Evolutionary conservation across 2,797 vertebrate genomes (phyloP), one percentile per base, ranked within the genome.

Genomic region (Takifugu rubripes): DNA sequence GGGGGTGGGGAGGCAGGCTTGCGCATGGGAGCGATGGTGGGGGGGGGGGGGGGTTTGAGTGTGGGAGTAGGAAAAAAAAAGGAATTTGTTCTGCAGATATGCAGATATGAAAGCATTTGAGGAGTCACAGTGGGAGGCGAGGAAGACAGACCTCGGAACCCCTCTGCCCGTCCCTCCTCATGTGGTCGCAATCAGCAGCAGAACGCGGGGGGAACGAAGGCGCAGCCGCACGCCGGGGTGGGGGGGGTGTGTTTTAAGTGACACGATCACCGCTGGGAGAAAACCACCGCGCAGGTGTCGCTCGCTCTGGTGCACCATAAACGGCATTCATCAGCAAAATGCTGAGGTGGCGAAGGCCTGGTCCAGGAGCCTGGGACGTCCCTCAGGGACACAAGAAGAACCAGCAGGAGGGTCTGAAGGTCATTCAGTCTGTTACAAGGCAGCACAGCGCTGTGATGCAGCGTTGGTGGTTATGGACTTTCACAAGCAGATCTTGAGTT

Each of bases 41-140:
- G n/a, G 43, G n/a, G n/a, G n/a, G n/a, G 44, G 16, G n/a, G 44
- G 16, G 44, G 42, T 50, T 56, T 43, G 58, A 65, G 66, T 24
- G 49, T 67, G 53, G 36, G 49, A 51, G 27, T 48, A 40, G 36
- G 16, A 17, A 31, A 46, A 69, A 43, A 49, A 48, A 45, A 15
- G 47, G 51, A 62, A 68, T 72, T 56, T 70, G 65, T 76, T 70
- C 48, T 74, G 73, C 68, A 62, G 72, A 64, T 16, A 70, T 72
- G 66, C 63, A 74, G 59, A 70, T 64, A 56, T 65, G 58, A 78
- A 72, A 61, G 65, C 31, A 42, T 58, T 59, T 58, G 61, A 64
- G 48, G 59, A 27, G 17, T 16, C 47, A 47, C 52, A 29, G 47
- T 5, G 48, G 61, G 50, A 56, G 21, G 61, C 58, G 62, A 73